Conservation (phyloP, 2,888 invertebrate species). For the Chironomus tentans region DNA sequence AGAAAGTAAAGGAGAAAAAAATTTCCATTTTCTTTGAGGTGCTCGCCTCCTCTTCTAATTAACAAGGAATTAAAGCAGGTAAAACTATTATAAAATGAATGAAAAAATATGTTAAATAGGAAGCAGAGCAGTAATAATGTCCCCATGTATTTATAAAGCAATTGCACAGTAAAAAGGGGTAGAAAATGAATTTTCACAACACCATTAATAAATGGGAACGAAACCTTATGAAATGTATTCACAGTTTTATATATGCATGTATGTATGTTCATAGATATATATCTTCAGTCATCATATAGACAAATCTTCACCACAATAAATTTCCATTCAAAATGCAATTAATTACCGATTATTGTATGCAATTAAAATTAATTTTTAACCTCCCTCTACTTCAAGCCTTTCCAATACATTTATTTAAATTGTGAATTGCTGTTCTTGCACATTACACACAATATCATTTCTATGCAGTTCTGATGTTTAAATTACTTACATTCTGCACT, state of each 20-base stretch:
- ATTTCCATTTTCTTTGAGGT: too few species aligned
- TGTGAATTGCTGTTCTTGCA: not conserved
- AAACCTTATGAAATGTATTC: not conserved
- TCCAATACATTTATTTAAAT: not conserved
- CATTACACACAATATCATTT: not conserved
- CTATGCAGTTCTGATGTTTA: too few species aligned
- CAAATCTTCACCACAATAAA: constrained; percentile 20
- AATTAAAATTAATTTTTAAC: constrained; percentile 25
- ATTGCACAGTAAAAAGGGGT: constrained; percentile 7
- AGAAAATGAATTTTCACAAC: constrained; percentile 2
- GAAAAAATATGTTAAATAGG: constrained; percentile 20
- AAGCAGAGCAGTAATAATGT: constrained; percentile 1
- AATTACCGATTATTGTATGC: constrained; percentile 20
- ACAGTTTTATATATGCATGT: too few species aligned
- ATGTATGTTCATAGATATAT: not conserved
- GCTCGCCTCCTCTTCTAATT: not conserved
- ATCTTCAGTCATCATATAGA: not conserved
- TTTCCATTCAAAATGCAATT: constrained; percentile 22
- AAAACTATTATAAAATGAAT: constrained; percentile 17
- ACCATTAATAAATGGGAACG: not conserved
- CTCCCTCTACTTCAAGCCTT: not conserved
- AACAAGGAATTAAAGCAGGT: constrained; percentile 26
- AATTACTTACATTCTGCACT: not conserved
- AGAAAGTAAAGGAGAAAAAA: not conserved
- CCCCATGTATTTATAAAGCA: not conserved